Percentiles rank a stretch among this genome's conserved stretches.
Evolutionary conservation across 1,140 invertebrate genomes (phyloP).

Genomic region (Theocolax elegans): DNA sequence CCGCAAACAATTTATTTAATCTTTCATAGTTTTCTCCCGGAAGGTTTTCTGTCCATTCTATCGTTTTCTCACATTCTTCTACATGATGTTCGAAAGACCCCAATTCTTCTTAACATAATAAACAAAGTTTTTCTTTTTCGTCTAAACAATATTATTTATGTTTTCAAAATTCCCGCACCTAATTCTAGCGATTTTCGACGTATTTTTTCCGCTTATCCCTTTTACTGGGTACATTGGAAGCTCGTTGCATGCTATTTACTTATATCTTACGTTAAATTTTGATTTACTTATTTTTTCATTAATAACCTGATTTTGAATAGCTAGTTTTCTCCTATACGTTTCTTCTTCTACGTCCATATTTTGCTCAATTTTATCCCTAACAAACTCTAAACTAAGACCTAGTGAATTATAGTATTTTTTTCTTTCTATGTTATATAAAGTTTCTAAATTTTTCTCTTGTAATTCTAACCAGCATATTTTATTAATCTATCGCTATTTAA

Average conservation of each 20-base stretch:
- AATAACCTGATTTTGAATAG: no score
- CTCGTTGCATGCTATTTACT: neutral
- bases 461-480: no score
- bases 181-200: neutral
- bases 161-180: no score
- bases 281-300: no score
- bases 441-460: no score
- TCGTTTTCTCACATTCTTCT: neutral
- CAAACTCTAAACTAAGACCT: neutral
- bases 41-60: neutral
- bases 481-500: neutral
- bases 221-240: neutral
- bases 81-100: no score
- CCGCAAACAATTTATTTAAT: neutral
- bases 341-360: no score
- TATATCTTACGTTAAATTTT: no score
- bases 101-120: neutral
- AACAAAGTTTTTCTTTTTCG: neutral
- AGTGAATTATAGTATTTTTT: no score
- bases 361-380: neutral
- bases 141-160: no score
- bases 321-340: no score
- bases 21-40: neutral
- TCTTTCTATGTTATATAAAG: no score
- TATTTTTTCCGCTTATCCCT: neutral